Percentiles rank a stretch among this genome's conserved stretches.
phyloP scores from a whole-genome alignment of 37 sponge, comb jelly and placozoan species.

The Axinella damicornis region DNA sequence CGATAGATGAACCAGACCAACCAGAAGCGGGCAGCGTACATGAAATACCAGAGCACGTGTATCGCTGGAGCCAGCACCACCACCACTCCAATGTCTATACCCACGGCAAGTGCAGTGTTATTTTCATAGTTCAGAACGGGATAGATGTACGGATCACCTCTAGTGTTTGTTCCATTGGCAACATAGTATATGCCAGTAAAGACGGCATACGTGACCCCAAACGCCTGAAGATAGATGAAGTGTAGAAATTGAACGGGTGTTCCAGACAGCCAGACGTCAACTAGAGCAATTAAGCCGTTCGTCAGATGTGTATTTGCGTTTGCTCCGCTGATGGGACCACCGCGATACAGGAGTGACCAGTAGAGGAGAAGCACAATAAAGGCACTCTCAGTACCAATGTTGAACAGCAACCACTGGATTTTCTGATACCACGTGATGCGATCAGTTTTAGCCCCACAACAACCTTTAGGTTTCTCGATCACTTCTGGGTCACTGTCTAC shows the following conservation, averaged over 20 bases:
- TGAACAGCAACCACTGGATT: slow-evolving; percentile 62
- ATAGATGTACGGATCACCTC: slow-evolving; percentile 61
- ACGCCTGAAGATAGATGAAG: slow-evolving; percentile 19
- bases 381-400: slow-evolving; percentile 24
- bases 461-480: slow-evolving; percentile 16
- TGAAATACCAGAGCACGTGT: slow-evolving; percentile 25
- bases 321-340: slow-evolving; percentile 2
- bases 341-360: slow-evolving; percentile 61
- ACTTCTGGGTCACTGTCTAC: background rate
- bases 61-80: slow-evolving; percentile 61
- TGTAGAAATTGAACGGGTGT: slow-evolving; percentile 52
- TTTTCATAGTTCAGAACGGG: slow-evolving; percentile 60
- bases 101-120: slow-evolving; percentile 44
- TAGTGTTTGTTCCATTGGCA: slow-evolving; percentile 46
- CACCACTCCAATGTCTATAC: background rate
- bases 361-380: slow-evolving; percentile 53
- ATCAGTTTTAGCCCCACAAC: slow-evolving; percentile 12
- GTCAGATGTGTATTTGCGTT: slow-evolving; percentile 55
- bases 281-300: slow-evolving; percentile 51
- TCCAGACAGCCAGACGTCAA: slow-evolving; percentile 62
- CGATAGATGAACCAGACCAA: too few species aligned
- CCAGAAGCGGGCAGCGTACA: too few species aligned
- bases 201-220: slow-evolving; percentile 31
- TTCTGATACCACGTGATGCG: slow-evolving; percentile 73
- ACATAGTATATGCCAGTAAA: slow-evolving; percentile 78